Percentiles rank a stretch among this genome's conserved stretches.
Evolutionary conservation across 2,113 vertebrate genomes (phyloP).

Genomic region (Lepisosteus oculatus): DNA sequence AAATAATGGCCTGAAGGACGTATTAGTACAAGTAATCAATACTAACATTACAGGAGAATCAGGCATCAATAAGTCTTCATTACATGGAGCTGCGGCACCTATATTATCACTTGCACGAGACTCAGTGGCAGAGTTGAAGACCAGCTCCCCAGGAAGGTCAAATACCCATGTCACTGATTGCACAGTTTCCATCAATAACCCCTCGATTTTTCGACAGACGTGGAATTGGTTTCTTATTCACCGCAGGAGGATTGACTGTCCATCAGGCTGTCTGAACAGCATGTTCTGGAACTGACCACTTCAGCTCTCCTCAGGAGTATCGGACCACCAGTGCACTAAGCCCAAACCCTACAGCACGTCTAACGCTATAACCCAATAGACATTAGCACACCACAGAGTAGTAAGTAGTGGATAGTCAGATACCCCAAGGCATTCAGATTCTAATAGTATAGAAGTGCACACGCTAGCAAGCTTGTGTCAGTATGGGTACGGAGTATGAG

Average conservation of each 20-base stretch:
- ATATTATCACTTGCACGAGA: slow-evolving; percentile 52
- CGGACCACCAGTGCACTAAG: too few species aligned
- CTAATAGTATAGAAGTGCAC: too few species aligned
- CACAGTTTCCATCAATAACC: slow-evolving; percentile 62
- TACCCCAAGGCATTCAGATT: too few species aligned
- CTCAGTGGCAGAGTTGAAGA: slow-evolving; percentile 38
- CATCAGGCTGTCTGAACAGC: slow-evolving; percentile 35
- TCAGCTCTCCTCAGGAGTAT: too few species aligned
- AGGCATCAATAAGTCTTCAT: slow-evolving; percentile 65
- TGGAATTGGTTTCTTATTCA: slow-evolving; percentile 32
- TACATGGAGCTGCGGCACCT: slow-evolving; percentile 55
- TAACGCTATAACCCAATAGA: too few species aligned
- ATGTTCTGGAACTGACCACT: background rate
- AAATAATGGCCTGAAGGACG: slow-evolving; percentile 50
- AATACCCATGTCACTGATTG: slow-evolving; percentile 51
- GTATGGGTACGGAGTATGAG: too few species aligned
- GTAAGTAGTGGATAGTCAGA: too few species aligned
- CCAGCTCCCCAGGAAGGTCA: slow-evolving; percentile 48
- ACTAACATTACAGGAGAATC: slow-evolving; percentile 54
- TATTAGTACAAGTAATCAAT: slow-evolving; percentile 53
- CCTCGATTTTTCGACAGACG: slow-evolving; percentile 48
- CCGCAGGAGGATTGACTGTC: slow-evolving; percentile 43
- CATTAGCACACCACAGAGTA: too few species aligned
- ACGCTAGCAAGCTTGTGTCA: too few species aligned
- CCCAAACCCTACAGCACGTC: too few species aligned